Evolutionary conservation across 2,888 invertebrate genomes (phyloP), one percentile per base, ranked within the genome.

Genomic region (Ephialtes manifestator): DNA sequence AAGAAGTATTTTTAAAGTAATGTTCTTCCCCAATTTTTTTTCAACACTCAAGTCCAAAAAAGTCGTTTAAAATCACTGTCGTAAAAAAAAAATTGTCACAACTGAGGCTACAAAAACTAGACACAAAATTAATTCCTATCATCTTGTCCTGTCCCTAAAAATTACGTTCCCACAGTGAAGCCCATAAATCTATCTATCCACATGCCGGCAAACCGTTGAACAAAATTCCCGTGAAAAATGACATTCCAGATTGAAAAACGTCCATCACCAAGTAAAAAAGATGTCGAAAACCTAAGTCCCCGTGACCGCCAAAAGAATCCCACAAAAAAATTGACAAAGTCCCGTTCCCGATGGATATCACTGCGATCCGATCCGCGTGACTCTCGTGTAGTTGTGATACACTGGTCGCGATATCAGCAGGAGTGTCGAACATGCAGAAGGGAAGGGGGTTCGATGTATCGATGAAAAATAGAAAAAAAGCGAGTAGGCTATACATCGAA

Each of bases 401-500:
- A 71, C 81, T 39, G 70, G 48, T 79, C 68, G 55, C 63, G 78
- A 76, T 81, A 81, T 81, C 79, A 68, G 82, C 81, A 46, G 72
- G 77, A 63, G 84, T 71, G 81, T 84, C 75, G 70, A 85, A 83
- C 81, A 68, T 13, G 60, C 46, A n/a, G 31, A 35, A 63, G 13
- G 24, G 24, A 63, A 58, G 51, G 46, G 24, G 43, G 51, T 60
- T 87, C 87, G 84, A 89, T 88, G 87, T 86, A 87, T 81, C 86
- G 88, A 87, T 87, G 87, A 81, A 79, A 83, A 84, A 86, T 71
- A 53, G 63, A 53, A 55, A 20, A 58, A 83, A 75, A 71, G 75
- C 55, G 71, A 46, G 31, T 46, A 28, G 79, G 53, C 87, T 51
- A 71, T 65, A 74, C 87, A 89, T 86, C 87, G 88, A 90, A 75